Evolutionary conservation across 1,140 invertebrate species (phyloP).

Genomic region (Bombus consobrinus): DNA sequence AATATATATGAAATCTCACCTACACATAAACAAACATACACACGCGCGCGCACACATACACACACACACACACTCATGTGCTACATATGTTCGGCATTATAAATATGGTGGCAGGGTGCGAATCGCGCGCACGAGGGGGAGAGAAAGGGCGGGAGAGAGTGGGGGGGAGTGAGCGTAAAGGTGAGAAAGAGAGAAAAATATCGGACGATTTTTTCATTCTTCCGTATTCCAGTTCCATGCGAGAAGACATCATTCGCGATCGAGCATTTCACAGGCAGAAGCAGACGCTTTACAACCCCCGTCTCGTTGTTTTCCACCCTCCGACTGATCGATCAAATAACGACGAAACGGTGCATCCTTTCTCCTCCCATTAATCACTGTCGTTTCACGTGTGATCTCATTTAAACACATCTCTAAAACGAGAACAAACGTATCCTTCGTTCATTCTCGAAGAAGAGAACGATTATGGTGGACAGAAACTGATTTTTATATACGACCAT

Average conservation of each 20-base stretch:
- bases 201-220: constrained; percentile 35
- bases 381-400: not conserved
- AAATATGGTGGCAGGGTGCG: constrained; percentile 51
- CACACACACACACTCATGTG: not conserved
- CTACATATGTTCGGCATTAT: constrained; percentile 58
- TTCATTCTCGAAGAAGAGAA: not conserved
- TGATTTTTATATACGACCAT: not conserved
- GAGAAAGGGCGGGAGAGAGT: constrained; percentile 52
- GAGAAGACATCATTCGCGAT: constrained; percentile 50
- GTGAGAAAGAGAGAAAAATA: constrained; percentile 54
- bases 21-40: constrained; percentile 27
- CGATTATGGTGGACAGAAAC: not conserved
- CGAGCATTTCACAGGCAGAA: constrained; percentile 2
- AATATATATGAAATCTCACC: constrained; percentile 42
- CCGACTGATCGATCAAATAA: not conserved
- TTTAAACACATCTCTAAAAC: not conserved
- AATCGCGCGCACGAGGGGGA: constrained; percentile 38
- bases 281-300: not conserved
- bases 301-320: constrained; percentile 9
- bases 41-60: not conserved
- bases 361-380: not conserved
- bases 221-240: constrained; percentile 46
- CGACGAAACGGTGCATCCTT: not conserved
- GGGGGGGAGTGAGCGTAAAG: constrained; percentile 35
- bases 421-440: not conserved